Base-by-base conservation (phyloP, 1,140 invertebrate genomes). In the Acromyrmex heyeri region DNA sequence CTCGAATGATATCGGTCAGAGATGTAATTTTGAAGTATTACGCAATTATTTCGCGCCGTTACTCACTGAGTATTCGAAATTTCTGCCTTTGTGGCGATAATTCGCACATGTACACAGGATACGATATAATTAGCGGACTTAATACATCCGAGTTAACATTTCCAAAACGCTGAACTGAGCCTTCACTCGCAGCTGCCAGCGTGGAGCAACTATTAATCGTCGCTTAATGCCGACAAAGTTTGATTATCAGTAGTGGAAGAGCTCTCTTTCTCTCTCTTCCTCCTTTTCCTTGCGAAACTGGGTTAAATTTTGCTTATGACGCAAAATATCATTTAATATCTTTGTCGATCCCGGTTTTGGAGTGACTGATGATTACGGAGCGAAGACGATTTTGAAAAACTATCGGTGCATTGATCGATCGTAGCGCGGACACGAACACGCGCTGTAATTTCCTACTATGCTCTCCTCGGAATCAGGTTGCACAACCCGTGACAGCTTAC, bases 401-500 rank as follows among this genome's bases (percentile, higher is more conserved):
- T 62, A 38, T 72, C 62, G 69, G 57, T 44, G 21, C 65, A 65
- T 83, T 85, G 57, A 86, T 77, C 55, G 85, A 90, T 89, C 85
- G 67, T 57, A 50, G 21, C 85, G 70, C 62, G 61, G 61, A 72
- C 69, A 64, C 73, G 44, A 70, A 27, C 38, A 57, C 78, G 53
- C 85, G 53, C 53, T 88, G 89, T 91, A 91, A 92, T 92, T 92
- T 91, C 88, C 87, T 87, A 75, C 86, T 81, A 85, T 67, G 53
- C 88, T 64, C 64, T 64, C 61, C 88, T 85, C 79, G 85, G 85
- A 90, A 90, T 90, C 88, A 67, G 69, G 61, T 70, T 86, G 86
- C 81, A 69, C 73, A 76, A 24, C 61, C 34, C 81, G 86, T 90
- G 88, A 90, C 89, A 90, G 79, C 65, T 57, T 53, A 76, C 67